phyloP scores from a whole-genome alignment of 2,888 invertebrate genomes.

The Torymus auratus region DNA sequence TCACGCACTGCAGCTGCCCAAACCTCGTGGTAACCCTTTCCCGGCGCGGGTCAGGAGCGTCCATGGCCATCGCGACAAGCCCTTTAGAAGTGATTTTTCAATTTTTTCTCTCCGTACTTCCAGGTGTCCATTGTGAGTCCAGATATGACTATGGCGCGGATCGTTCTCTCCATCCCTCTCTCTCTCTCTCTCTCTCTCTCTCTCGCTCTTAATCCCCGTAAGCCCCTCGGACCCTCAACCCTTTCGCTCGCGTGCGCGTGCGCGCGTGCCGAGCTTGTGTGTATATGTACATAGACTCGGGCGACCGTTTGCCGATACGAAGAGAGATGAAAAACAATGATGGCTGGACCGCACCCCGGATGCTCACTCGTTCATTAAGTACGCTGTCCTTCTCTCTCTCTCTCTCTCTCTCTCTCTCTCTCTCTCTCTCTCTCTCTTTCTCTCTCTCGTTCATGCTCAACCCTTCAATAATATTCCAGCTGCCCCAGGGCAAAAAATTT shows the following conservation, averaged over 20 bases:
- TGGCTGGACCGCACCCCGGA: conserved; percentile 75
- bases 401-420: conserved; percentile 38
- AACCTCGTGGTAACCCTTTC: not conserved
- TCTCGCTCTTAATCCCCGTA: conserved; percentile 54
- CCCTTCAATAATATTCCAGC: conserved; percentile 58
- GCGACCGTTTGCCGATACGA: conserved; percentile 45
- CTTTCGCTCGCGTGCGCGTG: conserved; percentile 56
- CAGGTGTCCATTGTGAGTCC: conserved; percentile 71
- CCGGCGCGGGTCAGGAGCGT: not conserved
- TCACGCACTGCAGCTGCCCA: conserved; percentile 22
- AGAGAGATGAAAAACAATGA: conserved; percentile 70
- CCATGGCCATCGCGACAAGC: not conserved
- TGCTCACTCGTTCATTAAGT: conserved; percentile 71
- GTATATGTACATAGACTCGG: not conserved
- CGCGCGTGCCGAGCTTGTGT: not conserved
- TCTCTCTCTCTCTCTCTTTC: conserved; percentile 64
- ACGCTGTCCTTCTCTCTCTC: conserved; percentile 65
- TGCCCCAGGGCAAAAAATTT: conserved; percentile 54
- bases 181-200: conserved; percentile 22
- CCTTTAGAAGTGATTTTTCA: conserved; percentile 25
- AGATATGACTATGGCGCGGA: conserved; percentile 5
- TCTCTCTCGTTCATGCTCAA: conserved; percentile 66
- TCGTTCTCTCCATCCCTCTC: not conserved
- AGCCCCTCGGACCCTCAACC: conserved; percentile 67
- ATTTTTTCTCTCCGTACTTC: conserved; percentile 57